These are phyloP conservation scores for Tychaedon coryphoeus DNA, from an alignment of 2,113 vertebrate species.

Conservation along the genomic window DNA sequence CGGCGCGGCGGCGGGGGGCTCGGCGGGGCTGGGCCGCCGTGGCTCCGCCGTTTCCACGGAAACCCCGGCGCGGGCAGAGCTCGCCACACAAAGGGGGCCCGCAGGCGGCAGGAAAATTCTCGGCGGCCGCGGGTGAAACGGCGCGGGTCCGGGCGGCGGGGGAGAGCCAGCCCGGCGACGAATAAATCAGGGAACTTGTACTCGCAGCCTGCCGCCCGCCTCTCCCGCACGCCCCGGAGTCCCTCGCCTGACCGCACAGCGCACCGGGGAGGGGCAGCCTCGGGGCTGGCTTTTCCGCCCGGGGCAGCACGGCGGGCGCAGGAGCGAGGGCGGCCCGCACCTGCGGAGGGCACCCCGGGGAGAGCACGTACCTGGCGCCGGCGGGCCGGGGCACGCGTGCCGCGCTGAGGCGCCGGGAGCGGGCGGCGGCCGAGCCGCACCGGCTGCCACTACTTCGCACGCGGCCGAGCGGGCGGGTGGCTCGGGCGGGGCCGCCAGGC, in stretches of 20 bases:
- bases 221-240: background rate
- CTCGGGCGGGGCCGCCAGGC: conserved; percentile 58
- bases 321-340: background rate
- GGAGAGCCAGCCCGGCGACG: background rate
- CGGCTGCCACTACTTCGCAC: conserved; percentile 47
- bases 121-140: background rate
- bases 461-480: conserved; percentile 42
- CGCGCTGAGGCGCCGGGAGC: background rate
- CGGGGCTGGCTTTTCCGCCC: background rate
- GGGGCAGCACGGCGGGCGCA: background rate
- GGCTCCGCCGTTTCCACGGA: conserved; percentile 71
- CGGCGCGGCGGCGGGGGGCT: background rate
- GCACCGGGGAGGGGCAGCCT: background rate
- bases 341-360: background rate
- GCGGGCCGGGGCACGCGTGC: conserved; percentile 27
- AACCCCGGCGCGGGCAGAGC: conserved; percentile 33
- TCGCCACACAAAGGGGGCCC: conserved; percentile 48
- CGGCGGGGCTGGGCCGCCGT: background rate
- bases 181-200: background rate
- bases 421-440: background rate
- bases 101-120: background rate
- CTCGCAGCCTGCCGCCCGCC: background rate
- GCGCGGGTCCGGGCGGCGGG: background rate
- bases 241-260: background rate
- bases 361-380: conserved; percentile 64